A percentile compares a stretch with the other conserved stretches of the same genome.
Conservation (phyloP, 1,140 invertebrate species). For the Drosophila asahinai region DNA sequence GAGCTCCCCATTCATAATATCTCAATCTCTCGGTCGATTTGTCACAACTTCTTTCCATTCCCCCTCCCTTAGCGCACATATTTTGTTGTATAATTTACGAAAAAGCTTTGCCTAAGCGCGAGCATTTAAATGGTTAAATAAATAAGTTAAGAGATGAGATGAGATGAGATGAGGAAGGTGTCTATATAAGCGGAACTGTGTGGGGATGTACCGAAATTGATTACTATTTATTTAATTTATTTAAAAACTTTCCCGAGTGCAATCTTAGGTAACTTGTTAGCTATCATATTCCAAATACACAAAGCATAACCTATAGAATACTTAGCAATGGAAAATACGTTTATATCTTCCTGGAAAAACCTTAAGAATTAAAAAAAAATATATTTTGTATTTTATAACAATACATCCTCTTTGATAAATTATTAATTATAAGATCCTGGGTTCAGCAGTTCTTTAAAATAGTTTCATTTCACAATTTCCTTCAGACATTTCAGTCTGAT, state of each 20-base stretch:
- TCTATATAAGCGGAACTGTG: slow-evolving; percentile 2
- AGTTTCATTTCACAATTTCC: neutral
- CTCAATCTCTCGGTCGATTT: slow-evolving; percentile 40
- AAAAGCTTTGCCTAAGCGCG: slow-evolving; percentile 28
- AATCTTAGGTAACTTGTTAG: no score
- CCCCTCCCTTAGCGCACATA: neutral
- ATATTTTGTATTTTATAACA: no score
- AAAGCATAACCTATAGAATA: no score
- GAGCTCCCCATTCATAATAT: slow-evolving; percentile 46
- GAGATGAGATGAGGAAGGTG: neutral
- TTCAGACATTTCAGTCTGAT: neutral
- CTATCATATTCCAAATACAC: no score
- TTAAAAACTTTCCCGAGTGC: neutral
- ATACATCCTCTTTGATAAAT: neutral
- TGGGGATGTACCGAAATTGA: slow-evolving; percentile 12
- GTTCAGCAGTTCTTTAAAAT: neutral
- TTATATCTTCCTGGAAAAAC: no score
- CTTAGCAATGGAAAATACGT: no score
- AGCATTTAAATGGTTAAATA: slow-evolving; percentile 42
- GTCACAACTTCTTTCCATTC: slow-evolving; percentile 32
- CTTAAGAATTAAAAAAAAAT: no score
- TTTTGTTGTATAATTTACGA: slow-evolving; percentile 16
- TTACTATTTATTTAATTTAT: neutral
- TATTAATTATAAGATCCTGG: neutral
- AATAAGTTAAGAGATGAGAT: slow-evolving; percentile 20